Conservation (phyloP, 2,113 vertebrate species). For the Callocephalon fimbriatum region DNA sequence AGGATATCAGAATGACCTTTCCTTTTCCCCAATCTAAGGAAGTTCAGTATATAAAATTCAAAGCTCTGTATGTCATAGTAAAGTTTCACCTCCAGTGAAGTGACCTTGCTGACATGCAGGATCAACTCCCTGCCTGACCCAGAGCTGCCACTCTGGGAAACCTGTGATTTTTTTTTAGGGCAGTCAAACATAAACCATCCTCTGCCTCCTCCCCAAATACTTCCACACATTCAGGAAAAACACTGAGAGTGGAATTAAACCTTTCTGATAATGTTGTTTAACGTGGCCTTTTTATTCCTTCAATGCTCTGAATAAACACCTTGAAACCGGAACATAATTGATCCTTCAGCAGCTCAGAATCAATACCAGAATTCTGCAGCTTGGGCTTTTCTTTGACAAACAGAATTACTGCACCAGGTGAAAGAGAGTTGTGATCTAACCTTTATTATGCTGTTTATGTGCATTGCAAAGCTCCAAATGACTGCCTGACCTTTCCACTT, state of each 20-base stretch:
- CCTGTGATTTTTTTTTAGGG: not conserved
- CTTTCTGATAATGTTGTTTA: not conserved
- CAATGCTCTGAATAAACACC: not conserved
- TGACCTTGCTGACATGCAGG: not conserved
- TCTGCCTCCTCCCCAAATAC: not conserved
- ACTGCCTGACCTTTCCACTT: slow-evolving; percentile 3
- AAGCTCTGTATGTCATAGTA: not conserved
- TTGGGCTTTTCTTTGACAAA: not conserved
- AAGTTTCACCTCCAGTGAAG: not conserved
- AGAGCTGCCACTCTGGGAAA: not conserved
- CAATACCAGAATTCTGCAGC: not conserved
- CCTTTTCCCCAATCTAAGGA: not conserved
- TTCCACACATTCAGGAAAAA: not conserved
- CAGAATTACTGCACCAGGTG: not conserved
- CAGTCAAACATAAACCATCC: not conserved
- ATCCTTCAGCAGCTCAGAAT: not conserved
- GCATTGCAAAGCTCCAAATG: not conserved
- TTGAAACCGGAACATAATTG: not conserved
- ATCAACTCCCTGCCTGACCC: not conserved
- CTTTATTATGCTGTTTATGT: not conserved
- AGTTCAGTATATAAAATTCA: not conserved
- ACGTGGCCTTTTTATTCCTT: not conserved
- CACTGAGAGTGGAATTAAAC: not conserved
- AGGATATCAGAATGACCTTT: not conserved
- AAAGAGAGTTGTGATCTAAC: not conserved